Evolutionary conservation across 2,888 invertebrate species (phyloP).

Genomic region (Uloborus plumipes): DNA sequence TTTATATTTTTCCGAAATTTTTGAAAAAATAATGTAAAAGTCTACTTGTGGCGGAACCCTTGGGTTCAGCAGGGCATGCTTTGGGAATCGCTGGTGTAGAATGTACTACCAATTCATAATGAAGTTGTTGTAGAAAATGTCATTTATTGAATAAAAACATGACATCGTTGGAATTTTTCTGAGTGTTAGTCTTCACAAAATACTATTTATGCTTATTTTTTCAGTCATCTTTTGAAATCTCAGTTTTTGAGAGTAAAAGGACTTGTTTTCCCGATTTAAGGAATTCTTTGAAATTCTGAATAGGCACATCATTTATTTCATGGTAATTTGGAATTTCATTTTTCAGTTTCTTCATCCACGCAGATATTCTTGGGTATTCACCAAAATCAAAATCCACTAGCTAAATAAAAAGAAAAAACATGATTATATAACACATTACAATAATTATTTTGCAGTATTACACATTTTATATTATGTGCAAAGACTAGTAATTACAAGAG

Average conservation of each 20-base stretch:
- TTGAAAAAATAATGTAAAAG: too few species aligned
- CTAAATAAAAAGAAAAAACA: slow-evolving; percentile 4
- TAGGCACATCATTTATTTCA: slow-evolving; percentile 20
- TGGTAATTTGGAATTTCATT: slow-evolving; percentile 24
- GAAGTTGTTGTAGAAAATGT: not conserved
- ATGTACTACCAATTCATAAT: too few species aligned
- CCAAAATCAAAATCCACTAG: slow-evolving; percentile 10
- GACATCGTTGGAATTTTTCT: not conserved
- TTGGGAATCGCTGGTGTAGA: too few species aligned
- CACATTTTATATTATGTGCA: not conserved
- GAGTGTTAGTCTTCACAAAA: not conserved
- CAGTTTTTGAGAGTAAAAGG: too few species aligned
- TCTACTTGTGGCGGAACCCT: too few species aligned
- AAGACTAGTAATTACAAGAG: too few species aligned
- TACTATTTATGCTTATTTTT: too few species aligned
- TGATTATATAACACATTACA: too few species aligned
- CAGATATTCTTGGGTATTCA: slow-evolving; percentile 19
- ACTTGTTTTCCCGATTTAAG: slow-evolving; percentile 45
- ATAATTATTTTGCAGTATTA: too few species aligned
- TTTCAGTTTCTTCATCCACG: slow-evolving; percentile 30
- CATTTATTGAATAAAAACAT: not conserved
- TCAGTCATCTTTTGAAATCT: too few species aligned
- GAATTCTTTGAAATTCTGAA: slow-evolving; percentile 41
- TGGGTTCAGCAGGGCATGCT: too few species aligned
- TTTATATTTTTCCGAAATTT: too few species aligned